Evolutionary conservation across 2,113 vertebrate genomes (phyloP), one percentile per base, ranked within the genome.

Genomic region (Prionailurus bengalensis): DNA sequence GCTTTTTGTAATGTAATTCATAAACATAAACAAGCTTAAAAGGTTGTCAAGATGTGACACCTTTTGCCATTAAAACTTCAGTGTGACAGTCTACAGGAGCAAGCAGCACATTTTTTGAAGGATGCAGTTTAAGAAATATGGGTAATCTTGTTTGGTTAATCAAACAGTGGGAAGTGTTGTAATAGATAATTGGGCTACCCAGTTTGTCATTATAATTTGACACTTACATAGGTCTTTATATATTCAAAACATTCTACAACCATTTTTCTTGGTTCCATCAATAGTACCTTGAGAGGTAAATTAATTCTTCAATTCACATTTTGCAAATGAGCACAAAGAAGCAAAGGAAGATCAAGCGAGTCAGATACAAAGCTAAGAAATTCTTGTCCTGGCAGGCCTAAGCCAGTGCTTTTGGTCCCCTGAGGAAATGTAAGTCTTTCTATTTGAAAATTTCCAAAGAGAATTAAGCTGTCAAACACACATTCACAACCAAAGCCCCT

Each of bases 201-300:
- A 36, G 55, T 82, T 96, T 91, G 84, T 96, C 87, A 93, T 96
- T 94, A 76, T 96, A 96, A 97, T 87, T 89, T 74, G 82, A 94
- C 81, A 95, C 71, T 93, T 97, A 84, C 91, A 78, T 53, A 89
- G 11, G 74, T 95, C 73, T 95, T 89, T 33, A 51, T 83, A 84
- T 93, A 92, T 94, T 74, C 51, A 68, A 94, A 89, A 87, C 45
- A 25, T 84, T 93, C 78, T 25, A 29, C 63, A 84, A 63, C 55
- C 65, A 92, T 85, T 97, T 97, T 96, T 85, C 74, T 86, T 48
- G 45, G 15, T 76, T 94, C 68, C 36, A 79, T 97, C 42, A 31
- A 95, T 97, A 92, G 65, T 70, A 61, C 45, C 31, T 87, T 80
- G 42, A 96, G 55, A 97, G 55, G 48, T 61, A 79, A 95, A 96